phyloP scores from a whole-genome alignment of 2,888 invertebrate genomes.

The Mythimna lalbum region DNA sequence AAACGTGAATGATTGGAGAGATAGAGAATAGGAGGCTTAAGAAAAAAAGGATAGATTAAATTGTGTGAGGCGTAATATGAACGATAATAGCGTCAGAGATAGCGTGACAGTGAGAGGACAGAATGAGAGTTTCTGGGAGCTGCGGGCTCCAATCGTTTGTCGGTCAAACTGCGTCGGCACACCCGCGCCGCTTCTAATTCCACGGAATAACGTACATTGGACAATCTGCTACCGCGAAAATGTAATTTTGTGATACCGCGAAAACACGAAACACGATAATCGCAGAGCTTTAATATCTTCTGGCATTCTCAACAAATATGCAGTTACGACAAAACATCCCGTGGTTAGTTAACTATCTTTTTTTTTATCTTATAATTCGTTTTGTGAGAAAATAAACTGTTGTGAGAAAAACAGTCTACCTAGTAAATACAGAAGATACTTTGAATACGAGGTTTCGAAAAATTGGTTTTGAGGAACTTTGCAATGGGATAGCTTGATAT shows the following conservation, averaged over 20 bases:
- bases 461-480: too few relatives aligned
- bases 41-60: too few relatives aligned
- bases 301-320: slow-evolving; percentile 18
- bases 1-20: too few relatives aligned
- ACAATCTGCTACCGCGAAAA: slow-evolving; percentile 26
- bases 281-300: slow-evolving; percentile 1
- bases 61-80: too few relatives aligned
- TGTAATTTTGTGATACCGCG: slow-evolving; percentile 34
- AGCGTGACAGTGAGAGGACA: too few relatives aligned
- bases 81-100: too few relatives aligned
- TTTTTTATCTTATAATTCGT: slow-evolving; percentile 44
- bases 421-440: too few relatives aligned
- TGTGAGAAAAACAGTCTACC: too few relatives aligned
- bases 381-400: not conserved
- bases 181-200: slow-evolving; percentile 35
- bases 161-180: slow-evolving; percentile 28
- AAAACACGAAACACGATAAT: slow-evolving; percentile 27
- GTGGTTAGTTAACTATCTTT: slow-evolving; percentile 22
- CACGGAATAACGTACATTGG: slow-evolving; percentile 35
- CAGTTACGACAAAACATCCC: not conserved
- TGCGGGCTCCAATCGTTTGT: slow-evolving; percentile 12
- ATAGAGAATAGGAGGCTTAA: too few relatives aligned
- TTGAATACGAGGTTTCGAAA: too few relatives aligned
- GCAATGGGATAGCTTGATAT: too few relatives aligned
- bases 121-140: too few relatives aligned